These are phyloP conservation scores for Ctenodactylus gundi DNA, from an alignment of 2,113 vertebrate genomes.

Conservation along the genomic window DNA sequence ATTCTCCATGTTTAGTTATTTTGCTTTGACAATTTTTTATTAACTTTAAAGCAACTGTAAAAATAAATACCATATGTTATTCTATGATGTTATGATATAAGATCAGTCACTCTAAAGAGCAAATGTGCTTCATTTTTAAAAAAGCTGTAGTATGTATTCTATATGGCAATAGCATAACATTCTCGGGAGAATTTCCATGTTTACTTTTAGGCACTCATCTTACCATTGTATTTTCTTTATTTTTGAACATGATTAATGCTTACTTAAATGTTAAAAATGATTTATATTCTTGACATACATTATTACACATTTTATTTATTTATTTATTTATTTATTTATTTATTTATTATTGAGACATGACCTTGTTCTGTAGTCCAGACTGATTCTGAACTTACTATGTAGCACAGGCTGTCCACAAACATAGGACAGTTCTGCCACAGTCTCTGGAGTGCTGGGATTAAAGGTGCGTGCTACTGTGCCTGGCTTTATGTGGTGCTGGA, in stretches of 20 bases:
- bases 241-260: background rate
- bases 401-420: too few relatives aligned
- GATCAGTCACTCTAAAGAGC: background rate
- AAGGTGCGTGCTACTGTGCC: too few relatives aligned
- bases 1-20: background rate
- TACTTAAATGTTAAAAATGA: background rate
- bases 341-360: too few relatives aligned
- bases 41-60: constrained; percentile 15
- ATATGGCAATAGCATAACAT: background rate
- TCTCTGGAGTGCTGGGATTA: too few relatives aligned
- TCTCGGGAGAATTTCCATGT: background rate
- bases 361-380: too few relatives aligned
- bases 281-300: background rate
- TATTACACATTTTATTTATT: background rate
- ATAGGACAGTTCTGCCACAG: too few relatives aligned
- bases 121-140: background rate
- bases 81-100: background rate
- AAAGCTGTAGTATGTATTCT: background rate
- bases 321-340: too few relatives aligned
- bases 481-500: too few relatives aligned
- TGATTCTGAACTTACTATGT: too few relatives aligned
- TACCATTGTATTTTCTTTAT: background rate
- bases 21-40: background rate
- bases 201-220: background rate
- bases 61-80: background rate